Evolutionary conservation across 1,140 invertebrate species (phyloP).

Genomic region (Brachionus paranguensis): DNA sequence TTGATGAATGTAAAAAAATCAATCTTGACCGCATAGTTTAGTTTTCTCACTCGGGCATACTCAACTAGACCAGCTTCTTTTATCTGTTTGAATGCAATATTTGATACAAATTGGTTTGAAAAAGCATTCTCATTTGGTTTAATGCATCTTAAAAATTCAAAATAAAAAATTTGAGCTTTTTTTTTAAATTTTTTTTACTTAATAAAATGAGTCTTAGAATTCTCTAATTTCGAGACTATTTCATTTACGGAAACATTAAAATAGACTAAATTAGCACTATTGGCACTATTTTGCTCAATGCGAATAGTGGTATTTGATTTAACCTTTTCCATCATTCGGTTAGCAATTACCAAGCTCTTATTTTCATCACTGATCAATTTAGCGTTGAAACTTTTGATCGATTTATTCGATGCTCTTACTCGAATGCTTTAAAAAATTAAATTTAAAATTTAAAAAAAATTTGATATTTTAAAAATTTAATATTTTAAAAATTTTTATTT

Average conservation of each 20-base stretch:
- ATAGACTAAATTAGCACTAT: conserved; percentile 21
- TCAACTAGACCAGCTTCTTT: conserved; percentile 99
- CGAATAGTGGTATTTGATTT: not conserved
- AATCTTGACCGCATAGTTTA: conserved; percentile 71
- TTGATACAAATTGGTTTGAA: conserved; percentile 33
- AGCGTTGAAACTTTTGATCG: not conserved
- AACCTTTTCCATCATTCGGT: conserved; percentile 27
- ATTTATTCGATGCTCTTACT: not conserved
- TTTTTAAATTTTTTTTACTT: not conserved
- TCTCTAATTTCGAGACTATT: conserved; percentile 21
- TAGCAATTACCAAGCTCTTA: conserved; percentile 11
- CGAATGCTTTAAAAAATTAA: not conserved
- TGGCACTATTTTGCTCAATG: conserved; percentile 1
- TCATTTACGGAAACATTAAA: conserved; percentile 5
- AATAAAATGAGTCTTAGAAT: conserved; percentile 2
- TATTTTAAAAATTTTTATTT: too few species aligned
- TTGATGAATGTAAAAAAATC: conserved; percentile 8
- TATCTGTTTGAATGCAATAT: conserved; percentile 71
- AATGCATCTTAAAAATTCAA: not conserved
- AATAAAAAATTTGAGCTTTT: too few species aligned
- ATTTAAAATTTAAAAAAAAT: not conserved
- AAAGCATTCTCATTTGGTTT: conserved; percentile 32
- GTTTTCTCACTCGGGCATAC: conserved; percentile 88
- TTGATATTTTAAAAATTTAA: too few species aligned
- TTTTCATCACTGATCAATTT: not conserved